Evolutionary conservation across 2,113 vertebrate species (phyloP).

Genomic region (Grammomys surdaster): DNA sequence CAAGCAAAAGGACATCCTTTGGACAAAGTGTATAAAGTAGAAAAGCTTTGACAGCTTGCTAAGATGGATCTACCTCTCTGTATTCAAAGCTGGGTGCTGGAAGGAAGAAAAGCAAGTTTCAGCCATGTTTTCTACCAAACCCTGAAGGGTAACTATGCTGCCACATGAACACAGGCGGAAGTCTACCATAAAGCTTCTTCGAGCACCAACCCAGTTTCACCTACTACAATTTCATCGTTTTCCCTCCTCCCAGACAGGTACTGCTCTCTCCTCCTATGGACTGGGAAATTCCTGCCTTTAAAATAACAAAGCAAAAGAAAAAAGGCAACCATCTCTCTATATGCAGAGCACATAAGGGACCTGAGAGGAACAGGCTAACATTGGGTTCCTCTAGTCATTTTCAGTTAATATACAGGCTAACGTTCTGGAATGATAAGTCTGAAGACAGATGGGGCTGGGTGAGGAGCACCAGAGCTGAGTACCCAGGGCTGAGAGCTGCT

Average conservation of each 20-base stretch:
- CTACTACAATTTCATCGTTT: constrained; percentile 25
- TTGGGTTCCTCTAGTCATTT: background rate
- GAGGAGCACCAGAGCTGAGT: background rate
- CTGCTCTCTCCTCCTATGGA: background rate
- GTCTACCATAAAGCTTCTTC: background rate
- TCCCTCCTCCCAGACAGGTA: background rate
- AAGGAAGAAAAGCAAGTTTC: background rate
- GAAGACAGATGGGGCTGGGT: background rate
- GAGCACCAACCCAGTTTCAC: background rate
- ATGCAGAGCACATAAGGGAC: constrained; percentile 8
- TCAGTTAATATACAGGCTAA: background rate
- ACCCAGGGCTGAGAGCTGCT: background rate
- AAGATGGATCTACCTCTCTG: background rate
- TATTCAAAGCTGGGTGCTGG: background rate
- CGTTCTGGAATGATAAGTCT: background rate
- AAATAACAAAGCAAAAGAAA: constrained; percentile 38
- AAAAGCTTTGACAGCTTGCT: background rate
- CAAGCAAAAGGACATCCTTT: background rate
- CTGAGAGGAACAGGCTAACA: background rate
- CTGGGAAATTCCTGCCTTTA: constrained; percentile 16
- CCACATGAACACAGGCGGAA: background rate
- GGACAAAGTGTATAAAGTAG: constrained; percentile 2
- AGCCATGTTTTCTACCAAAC: background rate
- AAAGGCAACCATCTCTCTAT: constrained; percentile 10
- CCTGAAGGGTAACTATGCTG: background rate